Percentiles rank a stretch among this genome's conserved stretches.
These are phyloP conservation scores for Corythaixoides concolor DNA, from an alignment of 2,113 vertebrate genomes.

Conservation along the genomic window DNA sequence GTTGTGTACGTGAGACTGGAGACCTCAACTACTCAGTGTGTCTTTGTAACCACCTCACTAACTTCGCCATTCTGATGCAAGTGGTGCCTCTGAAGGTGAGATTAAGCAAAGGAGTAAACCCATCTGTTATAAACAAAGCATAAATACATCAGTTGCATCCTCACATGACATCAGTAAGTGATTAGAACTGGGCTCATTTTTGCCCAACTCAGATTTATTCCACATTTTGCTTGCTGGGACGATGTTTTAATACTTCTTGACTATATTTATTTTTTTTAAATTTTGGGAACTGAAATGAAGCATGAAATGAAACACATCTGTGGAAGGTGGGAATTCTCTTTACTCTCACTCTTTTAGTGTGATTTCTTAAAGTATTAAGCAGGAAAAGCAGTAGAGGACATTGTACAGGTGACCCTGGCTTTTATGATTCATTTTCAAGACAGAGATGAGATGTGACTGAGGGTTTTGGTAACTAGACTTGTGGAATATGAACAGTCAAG, in stretches of 20 bases:
- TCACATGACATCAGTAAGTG: neutral
- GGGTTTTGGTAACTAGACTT: neutral
- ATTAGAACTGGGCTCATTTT: neutral
- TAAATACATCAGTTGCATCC: neutral
- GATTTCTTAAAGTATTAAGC: neutral
- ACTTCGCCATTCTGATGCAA: constrained; percentile 98
- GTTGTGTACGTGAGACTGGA: constrained; percentile 82
- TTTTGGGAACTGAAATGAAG: neutral
- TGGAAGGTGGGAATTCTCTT: neutral
- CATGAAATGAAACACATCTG: neutral
- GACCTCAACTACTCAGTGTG: constrained; percentile 88
- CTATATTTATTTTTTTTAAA: neutral
- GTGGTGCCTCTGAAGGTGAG: constrained; percentile 94
- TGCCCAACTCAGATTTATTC: neutral
- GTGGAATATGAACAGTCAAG: neutral
- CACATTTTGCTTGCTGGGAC: neutral
- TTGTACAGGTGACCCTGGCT: neutral
- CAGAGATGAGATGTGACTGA: neutral
- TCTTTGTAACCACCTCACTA: constrained; percentile 94
- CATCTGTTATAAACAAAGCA: neutral
- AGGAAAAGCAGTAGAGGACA: neutral
- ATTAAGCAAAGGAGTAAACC: neutral
- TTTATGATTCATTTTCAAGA: neutral
- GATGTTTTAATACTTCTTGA: neutral
- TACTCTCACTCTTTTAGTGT: neutral